Conservation (phyloP, 23 tunicate species). For the Halocynthia aurantium region DNA sequence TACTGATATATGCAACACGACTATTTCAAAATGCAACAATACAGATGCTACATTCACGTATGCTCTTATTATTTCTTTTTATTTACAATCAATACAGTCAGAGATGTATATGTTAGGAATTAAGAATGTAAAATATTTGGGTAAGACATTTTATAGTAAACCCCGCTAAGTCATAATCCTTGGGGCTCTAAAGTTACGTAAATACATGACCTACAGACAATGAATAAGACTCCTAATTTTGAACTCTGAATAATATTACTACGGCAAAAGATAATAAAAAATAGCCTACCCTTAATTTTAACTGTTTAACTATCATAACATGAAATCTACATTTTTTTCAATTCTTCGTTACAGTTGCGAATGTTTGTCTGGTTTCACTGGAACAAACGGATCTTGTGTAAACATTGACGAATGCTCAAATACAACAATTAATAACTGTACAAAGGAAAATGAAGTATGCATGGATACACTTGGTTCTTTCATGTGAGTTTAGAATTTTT, state of each 20-base stretch:
- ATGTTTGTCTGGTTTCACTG: slow-evolving; percentile 29
- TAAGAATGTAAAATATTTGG: not conserved
- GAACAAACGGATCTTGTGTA: slow-evolving; percentile 25
- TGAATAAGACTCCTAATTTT: too few species aligned
- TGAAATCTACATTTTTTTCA: not conserved
- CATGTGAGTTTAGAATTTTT: too few species aligned
- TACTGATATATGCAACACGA: slow-evolving; percentile 21
- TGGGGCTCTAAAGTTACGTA: not conserved
- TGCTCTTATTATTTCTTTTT: too few species aligned
- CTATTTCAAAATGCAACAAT: slow-evolving; percentile 29
- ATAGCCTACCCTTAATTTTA: too few species aligned
- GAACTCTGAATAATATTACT: too few species aligned
- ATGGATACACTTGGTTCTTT: too few species aligned
- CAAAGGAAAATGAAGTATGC: not conserved
- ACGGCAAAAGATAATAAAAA: too few species aligned
- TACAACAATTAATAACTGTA: slow-evolving; percentile 4
- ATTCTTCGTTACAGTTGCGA: slow-evolving; percentile 13
- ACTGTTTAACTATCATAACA: too few species aligned
- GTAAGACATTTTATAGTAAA: not conserved
- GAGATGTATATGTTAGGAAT: too few species aligned
- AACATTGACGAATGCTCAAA: slow-evolving; percentile 41
- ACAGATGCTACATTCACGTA: slow-evolving; percentile 46
- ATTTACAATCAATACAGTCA: too few species aligned
- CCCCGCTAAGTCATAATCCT: too few species aligned
- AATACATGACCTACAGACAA: too few species aligned